Conservation (phyloP, 2,888 invertebrate genomes). For the Thalpophila matura region DNA sequence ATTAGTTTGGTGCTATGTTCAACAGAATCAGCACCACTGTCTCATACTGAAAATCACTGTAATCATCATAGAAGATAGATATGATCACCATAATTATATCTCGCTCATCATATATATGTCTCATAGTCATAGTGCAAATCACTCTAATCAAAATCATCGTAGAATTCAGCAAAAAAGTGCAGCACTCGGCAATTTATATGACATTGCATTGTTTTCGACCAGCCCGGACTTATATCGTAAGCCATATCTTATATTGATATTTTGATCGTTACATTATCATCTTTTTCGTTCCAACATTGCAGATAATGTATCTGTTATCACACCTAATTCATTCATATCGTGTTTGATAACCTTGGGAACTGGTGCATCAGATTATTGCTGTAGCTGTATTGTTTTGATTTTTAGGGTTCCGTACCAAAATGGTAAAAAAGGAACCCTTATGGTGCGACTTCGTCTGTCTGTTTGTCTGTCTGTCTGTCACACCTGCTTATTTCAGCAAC, state of each 20-base stretch:
- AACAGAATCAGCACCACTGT: no score
- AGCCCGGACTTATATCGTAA: conserved; percentile 19
- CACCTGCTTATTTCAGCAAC: no score
- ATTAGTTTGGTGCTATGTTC: no score
- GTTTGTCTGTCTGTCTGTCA: no score
- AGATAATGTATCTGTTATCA: conserved; percentile 69
- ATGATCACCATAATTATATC: no score
- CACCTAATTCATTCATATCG: conserved; percentile 73
- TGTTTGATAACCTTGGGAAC: conserved; percentile 74
- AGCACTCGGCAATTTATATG: conserved; percentile 15
- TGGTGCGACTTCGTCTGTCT: no score
- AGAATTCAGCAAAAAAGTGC: conserved; percentile 36
- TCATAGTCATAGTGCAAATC: no score
- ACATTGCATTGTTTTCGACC: conserved; percentile 44
- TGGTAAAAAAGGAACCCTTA: no score
- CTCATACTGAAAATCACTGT: background rate
- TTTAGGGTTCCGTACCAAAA: no score
- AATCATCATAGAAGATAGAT: no score
- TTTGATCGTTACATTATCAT: conserved; percentile 57
- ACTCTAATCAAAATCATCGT: conserved; percentile 9
- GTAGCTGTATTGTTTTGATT: conserved; percentile 61
- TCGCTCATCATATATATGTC: no score
- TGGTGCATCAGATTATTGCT: conserved; percentile 61
- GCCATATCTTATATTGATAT: conserved; percentile 52
- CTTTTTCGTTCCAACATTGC: conserved; percentile 56